Base-by-base conservation (phyloP, 2,113 vertebrate genomes). In the Tetrao urogallus region DNA sequence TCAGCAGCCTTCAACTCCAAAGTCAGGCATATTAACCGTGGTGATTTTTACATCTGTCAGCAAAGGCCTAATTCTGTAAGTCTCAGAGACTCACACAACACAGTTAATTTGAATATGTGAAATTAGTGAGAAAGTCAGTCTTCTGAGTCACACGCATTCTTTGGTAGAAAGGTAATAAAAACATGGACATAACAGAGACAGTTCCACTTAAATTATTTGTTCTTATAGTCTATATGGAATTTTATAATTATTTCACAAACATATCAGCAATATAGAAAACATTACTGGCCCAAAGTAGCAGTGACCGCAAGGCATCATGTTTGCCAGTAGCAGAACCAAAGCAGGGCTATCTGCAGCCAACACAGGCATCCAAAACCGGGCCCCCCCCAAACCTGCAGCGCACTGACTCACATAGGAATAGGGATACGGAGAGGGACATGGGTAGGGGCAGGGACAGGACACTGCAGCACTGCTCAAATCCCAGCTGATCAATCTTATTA, bases 11-110 rank as follows among this genome's bases (percentile, higher is more conserved):
- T 43, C 65, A 15, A 2, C 50, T 65, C 57, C 34, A 24, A 70
- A 83, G 18, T 13, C 52, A 1, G 1, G 32, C 8, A 10, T 13
- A 13, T 13, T 21, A 38, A 12, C 0, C 0, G 19, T 13, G 0
- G 0, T 4, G 20, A 22, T 25, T 76, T 79, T 27, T 36, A n/a
- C 22, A 45, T 61, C 47, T 10, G 27, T n/a, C 7, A 66, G 64
- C 19, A 45, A 56, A 66, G 43, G 4, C 15, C 32, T 21, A 24
- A 42, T 22, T 34, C 56, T 86, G 57, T 12, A 7, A 43, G 15
- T 43, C 50, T 32, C 60, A 21, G 50, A 70, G 18, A 47, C 16
- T 2, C 4, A 5, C 65, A 84, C 19, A 32, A 50, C 28, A 6
- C 50, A 10, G 8, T 11, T 38, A 34, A 64, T 17, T 5, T 8